Base-by-base conservation (phyloP, 2,888 invertebrate species). In the Phortica magna region DNA sequence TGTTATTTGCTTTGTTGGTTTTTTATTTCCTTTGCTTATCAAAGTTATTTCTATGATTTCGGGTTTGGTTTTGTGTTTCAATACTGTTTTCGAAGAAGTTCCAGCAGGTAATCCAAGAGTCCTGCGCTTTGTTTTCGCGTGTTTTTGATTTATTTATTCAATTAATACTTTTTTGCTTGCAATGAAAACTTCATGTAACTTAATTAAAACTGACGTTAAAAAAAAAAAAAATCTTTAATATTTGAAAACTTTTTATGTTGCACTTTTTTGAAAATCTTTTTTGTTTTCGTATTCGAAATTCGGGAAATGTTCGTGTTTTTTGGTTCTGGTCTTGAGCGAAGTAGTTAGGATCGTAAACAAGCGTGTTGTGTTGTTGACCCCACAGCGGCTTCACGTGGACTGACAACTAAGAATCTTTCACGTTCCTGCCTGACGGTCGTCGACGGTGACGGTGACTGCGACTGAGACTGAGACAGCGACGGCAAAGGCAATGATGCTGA, bases 341-440 rank as follows among this genome's bases (percentile, higher is more conserved):
- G 22, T 12, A 61, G 19, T 22, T 22, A 61, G 12, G 19, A 59
- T 17, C n/a, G 57, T 14, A 59, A 59, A 53, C 53, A 31, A 71
- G 70, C 39, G 85, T 78, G 84, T 76, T 77, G 82, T 87, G 87
- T 88, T 91, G 90, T 90, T 90, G 89, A 91, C 91, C 90, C 91
- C 90, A 89, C 91, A 90, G 89, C 88, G 89, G 90, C 87, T 91
- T 89, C 88, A 85, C 89, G 90, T 90, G 91, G 89, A 91, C 91
- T 91, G 91, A 90, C 87, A 85, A 85, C 86, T 83, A 81, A 83
- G 82, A 83, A 88, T 83, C 81, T 22, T 7, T 67, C 68, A 80
- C 74, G 79, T 79, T 79, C 84, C 89, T 85, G 83, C 5, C 31
- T 83, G 87, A 84, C 88, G 88, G 88, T 84, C 82, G 79, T 64